Percentiles rank a stretch among this genome's conserved stretches.
Evolutionary conservation across 2,797 vertebrate species (phyloP).

Genomic region (Vespertilio murinus): DNA sequence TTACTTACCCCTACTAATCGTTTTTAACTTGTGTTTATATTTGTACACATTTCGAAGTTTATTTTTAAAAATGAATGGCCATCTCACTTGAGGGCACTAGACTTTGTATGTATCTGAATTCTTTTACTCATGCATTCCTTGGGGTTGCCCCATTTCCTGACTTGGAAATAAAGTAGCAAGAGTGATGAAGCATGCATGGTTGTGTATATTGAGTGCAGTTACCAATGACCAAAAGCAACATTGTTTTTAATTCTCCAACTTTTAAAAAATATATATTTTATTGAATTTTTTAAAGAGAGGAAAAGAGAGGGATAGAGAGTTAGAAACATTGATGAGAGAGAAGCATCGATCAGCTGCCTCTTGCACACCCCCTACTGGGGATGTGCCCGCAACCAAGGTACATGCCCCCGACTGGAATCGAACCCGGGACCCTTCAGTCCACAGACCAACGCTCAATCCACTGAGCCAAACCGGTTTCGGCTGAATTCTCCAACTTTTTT

Average conservation of each 20-base stretch:
- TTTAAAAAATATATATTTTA: too few species aligned
- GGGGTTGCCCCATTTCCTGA: background rate
- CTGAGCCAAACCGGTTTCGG: too few species aligned
- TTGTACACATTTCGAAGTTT: slow-evolving; percentile 42
- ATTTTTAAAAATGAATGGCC: background rate
- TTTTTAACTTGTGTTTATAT: slow-evolving; percentile 13
- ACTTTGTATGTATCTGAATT: slow-evolving; percentile 2
- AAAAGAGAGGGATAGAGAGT: too few species aligned
- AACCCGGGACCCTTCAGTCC: too few species aligned
- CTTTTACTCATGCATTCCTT: background rate
- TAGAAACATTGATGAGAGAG: too few species aligned
- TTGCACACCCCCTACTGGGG: too few species aligned
- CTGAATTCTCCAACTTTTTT: background rate
- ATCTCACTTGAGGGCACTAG: background rate
- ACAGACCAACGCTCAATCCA: too few species aligned
- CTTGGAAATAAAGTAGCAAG: background rate
- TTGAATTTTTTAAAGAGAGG: too few species aligned
- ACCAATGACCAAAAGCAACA: background rate
- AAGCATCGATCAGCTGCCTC: too few species aligned
- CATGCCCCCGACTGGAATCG: too few species aligned
- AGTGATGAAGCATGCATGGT: background rate
- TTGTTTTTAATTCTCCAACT: background rate
- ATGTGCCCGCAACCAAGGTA: too few species aligned
- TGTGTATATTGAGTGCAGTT: background rate
- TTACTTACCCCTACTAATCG: background rate